phyloP scores from a whole-genome alignment of 2,888 invertebrate species.

The Trichopria drosophilae region DNA sequence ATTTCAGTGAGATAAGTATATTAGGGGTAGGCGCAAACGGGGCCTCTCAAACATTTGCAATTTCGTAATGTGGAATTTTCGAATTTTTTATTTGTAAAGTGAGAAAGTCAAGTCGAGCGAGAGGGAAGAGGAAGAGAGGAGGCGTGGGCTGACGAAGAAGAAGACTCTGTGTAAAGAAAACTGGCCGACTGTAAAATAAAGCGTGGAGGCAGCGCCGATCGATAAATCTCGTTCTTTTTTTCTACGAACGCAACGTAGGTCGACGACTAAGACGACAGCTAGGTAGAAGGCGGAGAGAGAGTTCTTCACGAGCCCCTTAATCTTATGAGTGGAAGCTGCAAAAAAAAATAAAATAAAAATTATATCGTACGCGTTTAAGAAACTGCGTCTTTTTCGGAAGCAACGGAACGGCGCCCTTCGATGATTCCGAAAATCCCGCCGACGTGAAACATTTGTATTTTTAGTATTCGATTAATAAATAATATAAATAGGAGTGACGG shows the following conservation, averaged over 20 bases:
- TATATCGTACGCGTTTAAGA: constrained; percentile 44
- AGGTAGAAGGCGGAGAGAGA: constrained; percentile 27
- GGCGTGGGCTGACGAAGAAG: no score
- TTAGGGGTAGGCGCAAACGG: no score
- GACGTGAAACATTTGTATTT: constrained; percentile 56
- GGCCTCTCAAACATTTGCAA: no score
- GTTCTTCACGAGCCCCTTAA: constrained; percentile 51
- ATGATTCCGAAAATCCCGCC: constrained; percentile 40
- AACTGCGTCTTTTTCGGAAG: constrained; percentile 43
- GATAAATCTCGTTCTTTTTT: constrained; percentile 22
- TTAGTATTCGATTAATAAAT: constrained; percentile 55
- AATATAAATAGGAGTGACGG: constrained; percentile 52
- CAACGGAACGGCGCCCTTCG: constrained; percentile 33
- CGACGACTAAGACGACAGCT: constrained; percentile 19
- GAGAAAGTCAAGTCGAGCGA: no score
- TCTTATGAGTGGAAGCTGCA: constrained; percentile 47
- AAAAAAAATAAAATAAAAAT: constrained; percentile 41
- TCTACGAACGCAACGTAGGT: constrained; percentile 28
- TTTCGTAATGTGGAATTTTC: no score
- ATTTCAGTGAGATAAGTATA: no score
- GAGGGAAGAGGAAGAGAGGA: no score
- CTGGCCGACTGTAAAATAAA: no score
- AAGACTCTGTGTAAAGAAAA: no score
- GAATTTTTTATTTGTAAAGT: no score
- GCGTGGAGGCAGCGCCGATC: no score